Evolutionary conservation across 2,797 vertebrate species (phyloP).

Genomic region (Anguilla marmorata): DNA sequence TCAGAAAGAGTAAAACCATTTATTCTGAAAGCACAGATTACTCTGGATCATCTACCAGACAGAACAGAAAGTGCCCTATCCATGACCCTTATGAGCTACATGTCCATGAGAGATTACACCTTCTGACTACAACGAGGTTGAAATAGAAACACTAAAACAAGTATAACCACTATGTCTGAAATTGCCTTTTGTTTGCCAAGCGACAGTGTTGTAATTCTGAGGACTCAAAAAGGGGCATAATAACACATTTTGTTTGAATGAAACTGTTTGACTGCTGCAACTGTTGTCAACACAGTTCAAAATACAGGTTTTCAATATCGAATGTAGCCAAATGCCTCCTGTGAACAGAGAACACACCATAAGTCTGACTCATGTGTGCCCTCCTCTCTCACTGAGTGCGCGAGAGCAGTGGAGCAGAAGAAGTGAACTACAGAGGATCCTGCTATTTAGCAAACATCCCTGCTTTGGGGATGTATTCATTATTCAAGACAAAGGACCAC

Average conservation of each 20-base stretch:
- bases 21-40: neutral
- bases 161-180: neutral
- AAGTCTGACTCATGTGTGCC: constrained; percentile 69
- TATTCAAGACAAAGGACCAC: constrained; percentile 78
- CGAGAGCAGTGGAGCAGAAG: constrained; percentile 77
- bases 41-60: neutral
- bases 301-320: constrained; percentile 51
- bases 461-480: constrained; percentile 80
- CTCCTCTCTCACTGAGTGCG: constrained; percentile 68
- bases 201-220: neutral
- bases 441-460: constrained; percentile 82
- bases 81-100: neutral
- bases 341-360: constrained; percentile 63
- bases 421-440: constrained; percentile 81
- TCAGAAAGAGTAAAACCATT: neutral
- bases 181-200: neutral
- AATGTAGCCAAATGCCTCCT: constrained; percentile 42
- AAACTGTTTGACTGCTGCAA: neutral
- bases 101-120: neutral
- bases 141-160: neutral
- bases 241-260: neutral
- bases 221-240: neutral
- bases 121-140: neutral
- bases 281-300: neutral
- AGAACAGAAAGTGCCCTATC: constrained; percentile 15